phyloP scores from a whole-genome alignment of 1,140 invertebrate species.

The Ditylenchus dipsaci region DNA sequence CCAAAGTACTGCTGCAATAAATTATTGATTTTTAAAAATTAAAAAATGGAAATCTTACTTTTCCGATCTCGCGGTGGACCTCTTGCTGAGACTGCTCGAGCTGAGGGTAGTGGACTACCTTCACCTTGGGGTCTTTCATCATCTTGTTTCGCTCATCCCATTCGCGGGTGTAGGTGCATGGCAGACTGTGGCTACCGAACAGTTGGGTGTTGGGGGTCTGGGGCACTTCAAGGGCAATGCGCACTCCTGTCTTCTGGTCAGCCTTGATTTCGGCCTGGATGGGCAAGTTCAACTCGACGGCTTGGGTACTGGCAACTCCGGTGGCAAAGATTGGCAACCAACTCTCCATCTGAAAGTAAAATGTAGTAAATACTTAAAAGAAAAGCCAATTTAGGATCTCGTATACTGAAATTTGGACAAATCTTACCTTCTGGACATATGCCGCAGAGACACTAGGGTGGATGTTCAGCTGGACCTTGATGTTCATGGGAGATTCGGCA shows the following conservation, averaged over 20 bases:
- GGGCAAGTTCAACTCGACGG: conserved; percentile 4
- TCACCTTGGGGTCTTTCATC: background rate
- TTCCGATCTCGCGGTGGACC: background rate
- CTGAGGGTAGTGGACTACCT: background rate
- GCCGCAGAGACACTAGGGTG: conserved; percentile 1
- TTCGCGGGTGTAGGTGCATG: background rate
- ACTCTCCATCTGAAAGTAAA: background rate
- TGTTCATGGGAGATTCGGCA: background rate
- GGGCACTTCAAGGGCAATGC: background rate
- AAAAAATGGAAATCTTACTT: background rate
- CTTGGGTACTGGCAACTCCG: background rate
- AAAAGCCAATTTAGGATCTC: too few relatives aligned
- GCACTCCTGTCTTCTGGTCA: background rate
- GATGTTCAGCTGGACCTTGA: background rate
- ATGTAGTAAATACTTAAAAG: too few relatives aligned
- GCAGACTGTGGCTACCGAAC: conserved; percentile 1
- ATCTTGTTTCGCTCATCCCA: background rate
- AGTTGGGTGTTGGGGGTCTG: background rate
- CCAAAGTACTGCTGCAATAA: background rate
- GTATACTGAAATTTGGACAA: background rate
- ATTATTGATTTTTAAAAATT: too few relatives aligned
- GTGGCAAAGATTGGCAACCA: background rate
- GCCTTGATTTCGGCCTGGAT: background rate
- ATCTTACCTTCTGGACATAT: background rate
- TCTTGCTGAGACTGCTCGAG: background rate